These are phyloP conservation scores for Miltochrista miniata DNA, from an alignment of 2,888 invertebrate species.

Conservation along the genomic window DNA sequence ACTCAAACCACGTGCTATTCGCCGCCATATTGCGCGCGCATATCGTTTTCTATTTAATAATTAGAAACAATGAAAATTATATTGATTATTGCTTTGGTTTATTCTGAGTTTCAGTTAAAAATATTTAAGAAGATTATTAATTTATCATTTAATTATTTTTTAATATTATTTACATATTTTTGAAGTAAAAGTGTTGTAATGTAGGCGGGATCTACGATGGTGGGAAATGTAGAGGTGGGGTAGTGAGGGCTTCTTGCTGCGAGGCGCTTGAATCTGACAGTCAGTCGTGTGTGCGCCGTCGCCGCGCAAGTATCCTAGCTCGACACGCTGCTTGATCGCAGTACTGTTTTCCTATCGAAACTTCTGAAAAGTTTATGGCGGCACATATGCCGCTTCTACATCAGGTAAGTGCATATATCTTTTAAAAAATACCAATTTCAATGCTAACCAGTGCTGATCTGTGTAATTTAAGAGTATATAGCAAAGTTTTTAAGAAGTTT, in stretches of 20 bases:
- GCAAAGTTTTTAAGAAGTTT: no score
- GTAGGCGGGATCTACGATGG: conserved; percentile 38
- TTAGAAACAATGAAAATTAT: neutral
- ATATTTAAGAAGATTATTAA: neutral
- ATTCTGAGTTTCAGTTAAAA: neutral
- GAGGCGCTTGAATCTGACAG: conserved; percentile 42
- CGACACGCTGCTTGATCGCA: conserved; percentile 47
- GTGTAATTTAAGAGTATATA: no score
- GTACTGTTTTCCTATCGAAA: conserved; percentile 41
- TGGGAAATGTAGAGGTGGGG: conserved; percentile 32
- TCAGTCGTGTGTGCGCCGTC: conserved; percentile 66
- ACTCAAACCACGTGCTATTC: conserved; percentile 31
- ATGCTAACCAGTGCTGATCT: neutral
- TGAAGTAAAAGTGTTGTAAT: conserved; percentile 24
- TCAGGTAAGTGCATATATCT: conserved; percentile 52
- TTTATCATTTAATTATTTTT: neutral
- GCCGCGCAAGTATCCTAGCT: conserved; percentile 48
- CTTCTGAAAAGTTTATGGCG: conserved; percentile 54
- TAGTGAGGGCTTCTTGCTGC: conserved; percentile 57
- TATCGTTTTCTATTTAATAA: neutral
- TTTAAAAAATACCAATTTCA: neutral
- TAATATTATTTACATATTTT: neutral
- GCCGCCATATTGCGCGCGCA: conserved; percentile 27
- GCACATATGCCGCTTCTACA: conserved; percentile 73
- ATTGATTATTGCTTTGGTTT: neutral